Evolutionary conservation across 2,797 vertebrate genomes (phyloP), one percentile per base, ranked within the genome.

Genomic region (Channa striata): DNA sequence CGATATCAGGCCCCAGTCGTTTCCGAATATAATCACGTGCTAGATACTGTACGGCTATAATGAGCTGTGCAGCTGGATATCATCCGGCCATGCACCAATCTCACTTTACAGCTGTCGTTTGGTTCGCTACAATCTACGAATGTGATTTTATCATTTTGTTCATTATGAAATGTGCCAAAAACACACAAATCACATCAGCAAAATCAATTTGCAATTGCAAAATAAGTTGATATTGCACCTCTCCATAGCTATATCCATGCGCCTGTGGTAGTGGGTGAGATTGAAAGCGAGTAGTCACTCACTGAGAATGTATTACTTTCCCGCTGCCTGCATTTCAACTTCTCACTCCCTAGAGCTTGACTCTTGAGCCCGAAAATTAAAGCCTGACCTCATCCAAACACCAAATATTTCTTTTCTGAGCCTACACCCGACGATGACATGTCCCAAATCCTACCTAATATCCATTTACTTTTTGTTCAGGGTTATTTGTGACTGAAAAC

Each of bases 231-330:
- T 75, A 58, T 39, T 17, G 19, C 0, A 8, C 54, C 69, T 71
- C 76, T 81, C 71, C 50, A 37, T 43, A 52, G 63, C 74, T 59
- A 52, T 79, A 74, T 79, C 53, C 51, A 63, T 39, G 61, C n/a
- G n/a, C 61, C 68, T 74, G 47, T 74, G 67, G 56, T 68, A 40
- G 71, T 67, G 70, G 66, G 42, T 0, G 20, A 83, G 66, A 90
- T 80, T 81, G 78, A 87, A 81, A 86, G 60, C 14, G 20, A 85
- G 70, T 51, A 72, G 67, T 74, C 82, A 75, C 56, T 5, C 7
- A 64, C 68, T 82, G 68, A 71, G 72, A 87, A 77, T 81, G 56
- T 73, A 85, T 85, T 84, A 76, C 77, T 83, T 83, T 82, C 66
- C 72, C 44, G 59, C 53, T 52, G 43, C 51, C 71, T 62, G 78